A percentile compares a stretch with the other conserved stretches of the same genome.
These are phyloP conservation scores for Caenorhabditis auriculariae DNA, from an alignment of 2,888 invertebrate species.

Conservation along the genomic window DNA sequence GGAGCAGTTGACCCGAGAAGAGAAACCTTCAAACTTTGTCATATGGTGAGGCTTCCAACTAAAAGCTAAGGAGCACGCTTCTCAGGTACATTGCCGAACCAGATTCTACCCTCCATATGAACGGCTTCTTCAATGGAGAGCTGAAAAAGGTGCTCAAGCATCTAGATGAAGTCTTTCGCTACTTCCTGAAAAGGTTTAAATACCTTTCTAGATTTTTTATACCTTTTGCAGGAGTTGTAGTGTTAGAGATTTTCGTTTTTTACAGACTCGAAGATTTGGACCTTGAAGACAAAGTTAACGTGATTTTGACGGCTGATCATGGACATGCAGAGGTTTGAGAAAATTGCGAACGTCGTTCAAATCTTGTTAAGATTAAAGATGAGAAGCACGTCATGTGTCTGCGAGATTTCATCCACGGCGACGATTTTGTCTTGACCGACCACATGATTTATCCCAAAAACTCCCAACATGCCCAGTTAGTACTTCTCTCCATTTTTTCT, in stretches of 20 bases:
- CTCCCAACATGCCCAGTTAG: no score
- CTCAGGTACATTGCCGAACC: slow-evolving; percentile 64
- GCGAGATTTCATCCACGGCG: slow-evolving; percentile 29
- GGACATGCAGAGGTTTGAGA: slow-evolving; percentile 61
- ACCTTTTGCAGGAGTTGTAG: no score
- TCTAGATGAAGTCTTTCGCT: slow-evolving; percentile 63
- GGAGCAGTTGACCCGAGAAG: slow-evolving; percentile 28
- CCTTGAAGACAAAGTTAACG: slow-evolving; percentile 61
- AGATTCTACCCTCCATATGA: slow-evolving; percentile 63
- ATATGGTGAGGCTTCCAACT: slow-evolving; percentile 46
- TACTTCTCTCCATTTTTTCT: no score
- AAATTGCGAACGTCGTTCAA: not conserved
- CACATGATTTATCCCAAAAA: slow-evolving; percentile 54
- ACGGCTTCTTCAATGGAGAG: slow-evolving; percentile 63
- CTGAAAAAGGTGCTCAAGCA: slow-evolving; percentile 50
- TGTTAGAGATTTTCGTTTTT: no score
- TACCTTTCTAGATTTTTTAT: no score
- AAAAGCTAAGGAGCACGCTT: not conserved
- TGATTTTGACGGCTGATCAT: slow-evolving; percentile 67
- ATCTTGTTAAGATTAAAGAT: slow-evolving; percentile 17
- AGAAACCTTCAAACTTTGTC: slow-evolving; percentile 64
- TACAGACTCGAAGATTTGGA: slow-evolving; percentile 17
- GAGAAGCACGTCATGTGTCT: slow-evolving; percentile 46
- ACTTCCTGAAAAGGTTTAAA: slow-evolving; percentile 59
- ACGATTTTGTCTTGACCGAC: slow-evolving; percentile 40